A percentile compares a stretch with the other conserved stretches of the same genome.
These are phyloP conservation scores for Philopotamus ludificatus DNA, from an alignment of 1,140 invertebrate genomes.

Conservation along the genomic window DNA sequence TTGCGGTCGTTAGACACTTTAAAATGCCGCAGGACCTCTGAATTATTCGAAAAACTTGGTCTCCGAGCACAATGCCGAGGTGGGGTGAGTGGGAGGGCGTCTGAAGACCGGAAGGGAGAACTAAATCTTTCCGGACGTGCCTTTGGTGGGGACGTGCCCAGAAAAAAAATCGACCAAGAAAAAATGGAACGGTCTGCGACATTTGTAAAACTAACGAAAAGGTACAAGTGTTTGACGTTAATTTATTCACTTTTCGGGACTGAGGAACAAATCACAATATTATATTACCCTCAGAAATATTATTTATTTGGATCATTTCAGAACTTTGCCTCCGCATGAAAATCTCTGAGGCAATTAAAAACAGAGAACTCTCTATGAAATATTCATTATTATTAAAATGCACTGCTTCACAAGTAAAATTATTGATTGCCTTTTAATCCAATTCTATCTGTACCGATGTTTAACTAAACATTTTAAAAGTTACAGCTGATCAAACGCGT, in stretches of 20 bases:
- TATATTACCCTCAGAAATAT: too few relatives aligned
- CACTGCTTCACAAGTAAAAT: too few relatives aligned
- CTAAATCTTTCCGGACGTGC: slow-evolving; percentile 26
- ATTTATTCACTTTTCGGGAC: slow-evolving; percentile 10
- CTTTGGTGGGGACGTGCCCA: slow-evolving; percentile 2
- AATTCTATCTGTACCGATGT: too few relatives aligned
- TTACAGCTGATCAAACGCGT: too few relatives aligned
- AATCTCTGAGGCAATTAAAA: too few relatives aligned
- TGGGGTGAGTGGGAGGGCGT: neutral
- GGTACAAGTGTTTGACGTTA: neutral
- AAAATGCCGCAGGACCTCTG: slow-evolving; percentile 35
- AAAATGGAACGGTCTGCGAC: slow-evolving; percentile 3
- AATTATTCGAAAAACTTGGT: slow-evolving; percentile 40
- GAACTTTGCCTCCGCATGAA: too few relatives aligned
- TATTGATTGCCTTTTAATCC: too few relatives aligned
- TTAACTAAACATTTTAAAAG: too few relatives aligned
- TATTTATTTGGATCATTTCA: too few relatives aligned
- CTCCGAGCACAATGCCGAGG: slow-evolving; percentile 37
- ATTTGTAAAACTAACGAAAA: slow-evolving; percentile 8
- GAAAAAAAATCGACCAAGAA: slow-evolving; percentile 13
- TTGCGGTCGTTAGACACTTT: slow-evolving; percentile 38
- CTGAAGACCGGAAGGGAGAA: slow-evolving; percentile 5
- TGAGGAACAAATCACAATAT: neutral
- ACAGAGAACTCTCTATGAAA: too few relatives aligned
- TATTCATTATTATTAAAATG: too few relatives aligned